Conservation (phyloP, 2,888 invertebrate genomes). For the Tachystola acroxantha region DNA sequence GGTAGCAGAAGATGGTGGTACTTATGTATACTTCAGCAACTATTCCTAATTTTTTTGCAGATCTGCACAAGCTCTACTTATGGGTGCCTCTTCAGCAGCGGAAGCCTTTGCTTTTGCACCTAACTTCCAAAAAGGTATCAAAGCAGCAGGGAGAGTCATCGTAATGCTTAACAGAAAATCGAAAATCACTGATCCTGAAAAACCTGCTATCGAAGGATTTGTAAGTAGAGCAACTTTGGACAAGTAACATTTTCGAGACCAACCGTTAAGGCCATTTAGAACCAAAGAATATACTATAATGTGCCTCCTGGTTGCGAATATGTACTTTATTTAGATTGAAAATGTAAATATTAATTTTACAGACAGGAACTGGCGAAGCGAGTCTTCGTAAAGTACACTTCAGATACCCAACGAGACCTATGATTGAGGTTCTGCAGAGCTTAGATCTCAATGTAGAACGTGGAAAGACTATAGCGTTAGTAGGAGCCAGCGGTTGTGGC, state of each 20-base stretch:
- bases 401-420: slow-evolving; percentile 87
- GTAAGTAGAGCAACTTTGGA: slow-evolving; percentile 37
- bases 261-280: too few relatives aligned
- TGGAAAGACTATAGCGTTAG: slow-evolving; percentile 86
- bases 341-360: slow-evolving; percentile 13
- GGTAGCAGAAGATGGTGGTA: too few relatives aligned
- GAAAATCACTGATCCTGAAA: slow-evolving; percentile 68
- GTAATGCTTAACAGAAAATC: slow-evolving; percentile 80
- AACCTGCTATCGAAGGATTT: slow-evolving; percentile 52
- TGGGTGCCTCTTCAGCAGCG: slow-evolving; percentile 85
- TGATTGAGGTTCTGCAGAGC: slow-evolving; percentile 82
- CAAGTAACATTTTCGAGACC: too few relatives aligned
- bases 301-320: too few relatives aligned
- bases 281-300: too few relatives aligned
- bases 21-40: too few relatives aligned
- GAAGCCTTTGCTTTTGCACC: slow-evolving; percentile 86
- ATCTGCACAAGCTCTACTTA: slow-evolving; percentile 84
- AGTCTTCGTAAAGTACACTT: slow-evolving; percentile 83
- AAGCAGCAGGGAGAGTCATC: slow-evolving; percentile 84
- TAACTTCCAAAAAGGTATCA: slow-evolving; percentile 88
- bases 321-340: too few relatives aligned
- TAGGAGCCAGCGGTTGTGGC: slow-evolving; percentile 91
- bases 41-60: slow-evolving; percentile 63
- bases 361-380: slow-evolving; percentile 82
- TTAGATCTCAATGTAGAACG: slow-evolving; percentile 79